Evolutionary conservation across 2,113 vertebrate species (phyloP).

Genomic region (Apteryx mantelli): DNA sequence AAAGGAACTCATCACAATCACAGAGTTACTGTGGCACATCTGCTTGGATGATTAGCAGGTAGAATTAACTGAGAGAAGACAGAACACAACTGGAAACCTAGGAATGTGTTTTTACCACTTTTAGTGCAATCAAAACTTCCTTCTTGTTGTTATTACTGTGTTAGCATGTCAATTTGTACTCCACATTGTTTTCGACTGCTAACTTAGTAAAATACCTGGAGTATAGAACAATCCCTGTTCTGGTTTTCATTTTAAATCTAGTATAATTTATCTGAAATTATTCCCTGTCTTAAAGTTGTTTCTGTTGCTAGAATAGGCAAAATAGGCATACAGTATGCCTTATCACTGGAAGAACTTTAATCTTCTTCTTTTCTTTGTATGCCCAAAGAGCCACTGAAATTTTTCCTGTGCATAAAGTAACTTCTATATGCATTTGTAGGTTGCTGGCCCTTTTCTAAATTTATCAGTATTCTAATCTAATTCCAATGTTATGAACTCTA

Average conservation of each 20-base stretch:
- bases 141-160: conserved; percentile 47
- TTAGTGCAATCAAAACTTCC: conserved; percentile 68
- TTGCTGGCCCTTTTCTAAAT: background rate
- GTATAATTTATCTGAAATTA: conserved; percentile 43
- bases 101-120: conserved; percentile 63
- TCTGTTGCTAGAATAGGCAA: conserved; percentile 9
- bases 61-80: conserved; percentile 54
- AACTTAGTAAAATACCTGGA: conserved; percentile 45
- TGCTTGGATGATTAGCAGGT: background rate
- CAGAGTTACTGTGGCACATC: conserved; percentile 3
- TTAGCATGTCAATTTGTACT: conserved; percentile 22
- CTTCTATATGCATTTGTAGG: background rate
- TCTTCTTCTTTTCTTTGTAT: background rate
- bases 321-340: background rate
- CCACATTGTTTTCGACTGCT: conserved; percentile 48
- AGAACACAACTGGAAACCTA: conserved; percentile 54
- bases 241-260: conserved; percentile 48
- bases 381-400: background rate
- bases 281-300: conserved; percentile 6
- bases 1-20: background rate
- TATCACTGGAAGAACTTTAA: background rate
- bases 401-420: background rate
- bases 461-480: background rate
- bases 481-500: background rate
- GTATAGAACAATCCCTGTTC: background rate